Conservation (phyloP, 2,113 vertebrate species). For the Spea multiplicata region DNA sequence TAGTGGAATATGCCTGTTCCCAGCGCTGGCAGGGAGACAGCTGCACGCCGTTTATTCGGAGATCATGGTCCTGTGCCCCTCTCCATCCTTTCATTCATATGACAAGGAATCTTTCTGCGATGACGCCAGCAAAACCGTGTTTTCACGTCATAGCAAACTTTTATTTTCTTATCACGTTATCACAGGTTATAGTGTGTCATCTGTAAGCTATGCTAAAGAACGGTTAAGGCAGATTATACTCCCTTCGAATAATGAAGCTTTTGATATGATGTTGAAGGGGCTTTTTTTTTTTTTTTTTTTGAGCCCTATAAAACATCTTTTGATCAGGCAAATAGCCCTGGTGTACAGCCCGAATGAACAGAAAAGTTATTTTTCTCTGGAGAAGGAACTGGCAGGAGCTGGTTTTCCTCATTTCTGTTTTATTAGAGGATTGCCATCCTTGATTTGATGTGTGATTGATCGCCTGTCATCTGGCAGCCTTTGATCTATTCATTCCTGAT, state of each 20-base stretch:
- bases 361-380: slow-evolving; percentile 83
- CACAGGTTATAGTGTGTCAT: slow-evolving; percentile 28
- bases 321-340: slow-evolving; percentile 73
- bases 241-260: slow-evolving; percentile 59
- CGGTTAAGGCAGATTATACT: slow-evolving; percentile 33
- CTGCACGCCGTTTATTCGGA: slow-evolving; percentile 5
- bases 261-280: slow-evolving; percentile 62
- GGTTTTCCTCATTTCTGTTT: slow-evolving; percentile 84
- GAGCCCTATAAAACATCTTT: slow-evolving; percentile 72
- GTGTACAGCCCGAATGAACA: slow-evolving; percentile 76
- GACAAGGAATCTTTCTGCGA: slow-evolving; percentile 3
- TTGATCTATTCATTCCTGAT: slow-evolving; percentile 90
- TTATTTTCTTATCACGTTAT: slow-evolving; percentile 23
- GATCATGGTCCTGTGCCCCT: slow-evolving; percentile 23
- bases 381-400: slow-evolving; percentile 80
- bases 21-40: neutral
- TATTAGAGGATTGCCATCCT: slow-evolving; percentile 87
- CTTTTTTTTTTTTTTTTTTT: slow-evolving; percentile 51
- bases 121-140: slow-evolving; percentile 11
- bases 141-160: slow-evolving; percentile 28
- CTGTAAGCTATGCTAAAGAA: slow-evolving; percentile 19
- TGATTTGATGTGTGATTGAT: slow-evolving; percentile 90
- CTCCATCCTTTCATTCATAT: slow-evolving; percentile 9
- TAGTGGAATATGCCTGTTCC: neutral
- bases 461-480: slow-evolving; percentile 86